phyloP scores from a whole-genome alignment of 2,113 vertebrate species.

The Thamnaconus septentrionalis region DNA sequence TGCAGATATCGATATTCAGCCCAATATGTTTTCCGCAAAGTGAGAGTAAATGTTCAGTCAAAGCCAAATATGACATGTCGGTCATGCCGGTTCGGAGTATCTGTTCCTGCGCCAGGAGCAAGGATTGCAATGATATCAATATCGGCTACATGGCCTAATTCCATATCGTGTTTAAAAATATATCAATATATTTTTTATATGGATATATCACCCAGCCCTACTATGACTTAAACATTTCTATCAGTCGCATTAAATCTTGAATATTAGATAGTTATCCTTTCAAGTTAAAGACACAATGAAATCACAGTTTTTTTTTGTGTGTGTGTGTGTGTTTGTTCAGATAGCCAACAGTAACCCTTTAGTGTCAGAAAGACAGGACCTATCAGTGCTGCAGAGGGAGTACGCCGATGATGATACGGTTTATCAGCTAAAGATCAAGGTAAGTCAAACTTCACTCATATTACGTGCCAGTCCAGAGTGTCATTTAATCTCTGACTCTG shows the following conservation, averaged over 20 bases:
- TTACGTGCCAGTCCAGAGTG: neutral
- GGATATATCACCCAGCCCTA: no score
- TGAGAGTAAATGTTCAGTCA: no score
- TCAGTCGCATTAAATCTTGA: neutral
- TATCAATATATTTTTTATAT: no score
- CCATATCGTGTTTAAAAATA: no score
- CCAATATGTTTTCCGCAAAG: no score
- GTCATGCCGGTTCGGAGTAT: no score
- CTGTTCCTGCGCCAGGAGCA: no score
- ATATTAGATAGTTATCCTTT: neutral
- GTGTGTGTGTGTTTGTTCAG: slow-evolving; percentile 55
- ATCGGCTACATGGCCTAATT: no score
- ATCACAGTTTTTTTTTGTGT: slow-evolving; percentile 5
- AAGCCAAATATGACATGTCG: no score
- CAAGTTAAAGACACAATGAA: neutral
- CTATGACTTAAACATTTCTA: no score
- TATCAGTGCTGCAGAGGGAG: slow-evolving; percentile 85
- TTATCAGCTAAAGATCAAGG: slow-evolving; percentile 95
- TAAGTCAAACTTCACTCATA: slow-evolving; percentile 41
- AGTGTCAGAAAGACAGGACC: slow-evolving; percentile 88
- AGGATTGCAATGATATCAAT: no score
- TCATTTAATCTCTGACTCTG: neutral
- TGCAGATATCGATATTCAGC: no score
- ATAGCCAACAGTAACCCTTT: slow-evolving; percentile 91
- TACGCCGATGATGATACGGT: slow-evolving; percentile 88